Base-by-base conservation (phyloP, 2,113 vertebrate genomes). In the Dermatemys mawii region DNA sequence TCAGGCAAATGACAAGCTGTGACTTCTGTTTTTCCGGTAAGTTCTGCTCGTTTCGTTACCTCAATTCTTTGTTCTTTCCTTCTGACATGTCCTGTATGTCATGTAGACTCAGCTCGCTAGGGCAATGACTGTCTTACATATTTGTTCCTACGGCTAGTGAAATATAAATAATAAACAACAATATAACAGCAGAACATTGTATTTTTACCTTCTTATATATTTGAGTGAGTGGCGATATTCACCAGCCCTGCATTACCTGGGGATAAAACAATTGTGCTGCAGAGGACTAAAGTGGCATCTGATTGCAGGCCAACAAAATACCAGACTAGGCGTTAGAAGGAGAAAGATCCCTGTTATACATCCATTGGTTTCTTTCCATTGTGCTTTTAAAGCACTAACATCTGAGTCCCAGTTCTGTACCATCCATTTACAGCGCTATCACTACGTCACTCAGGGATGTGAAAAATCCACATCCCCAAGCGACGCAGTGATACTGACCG, bases 111-210 rank as follows among this genome's bases (percentile, higher is more conserved):
- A n/a, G 8, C 57, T 60, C 67, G 5, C 35, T 22, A 29, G n/a
- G 29, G 63, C 17, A 70, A 38, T 22, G 22, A 24, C 41, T 24
- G 11, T 14, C 70, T 44, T 75, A 44, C 24, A 10, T 67, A n/a
- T 19, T 8, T 38, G 17, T 8, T 87, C n/a, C 80, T 88, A 84
- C 50, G 80, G 67, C 87, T 84, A 41, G 86, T 84, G 48, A 49
- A 32, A 3, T 54, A 1, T 6, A 46, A 22, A 70, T 27, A 46
- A 78, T 0, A 9, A 1, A 7, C 1, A 3, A 5, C 35, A 21
- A 67, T 3, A 3, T 57, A 29, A 12, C 63, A 67, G 63, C 63
- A 67, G 63, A n/a, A 67, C 55, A 21, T 19, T 19, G 14, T 35
- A 19, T 19, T 67, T 35, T 38, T 35, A 35, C 35, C 35, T 8